phyloP scores from a whole-genome alignment of 2,797 vertebrate genomes.

The Crenuchus spilurus region DNA sequence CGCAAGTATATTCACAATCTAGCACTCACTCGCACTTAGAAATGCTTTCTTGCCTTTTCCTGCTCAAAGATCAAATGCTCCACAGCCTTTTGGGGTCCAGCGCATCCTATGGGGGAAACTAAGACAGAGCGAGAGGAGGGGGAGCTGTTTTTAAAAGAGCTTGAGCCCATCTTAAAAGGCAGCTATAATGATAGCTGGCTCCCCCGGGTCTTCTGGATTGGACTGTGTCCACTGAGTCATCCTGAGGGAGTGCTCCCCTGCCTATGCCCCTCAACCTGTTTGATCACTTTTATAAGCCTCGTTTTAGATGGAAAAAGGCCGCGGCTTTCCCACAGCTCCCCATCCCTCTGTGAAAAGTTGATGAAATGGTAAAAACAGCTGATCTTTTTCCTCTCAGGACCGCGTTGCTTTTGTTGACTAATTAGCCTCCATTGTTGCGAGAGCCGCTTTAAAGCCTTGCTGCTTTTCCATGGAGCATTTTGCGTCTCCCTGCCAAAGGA shows the following conservation, averaged over 20 bases:
- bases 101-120: slow-evolving; percentile 55
- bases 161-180: slow-evolving; percentile 52
- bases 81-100: slow-evolving; percentile 41
- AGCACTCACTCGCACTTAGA: slow-evolving; percentile 54
- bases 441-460: slow-evolving; percentile 76
- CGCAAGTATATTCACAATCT: slow-evolving; percentile 59
- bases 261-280: slow-evolving; percentile 55
- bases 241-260: slow-evolving; percentile 48
- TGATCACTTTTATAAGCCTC: slow-evolving; percentile 57
- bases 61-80: slow-evolving; percentile 58
- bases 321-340: slow-evolving; percentile 50
- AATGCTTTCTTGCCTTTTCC: slow-evolving; percentile 45
- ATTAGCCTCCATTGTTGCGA: slow-evolving; percentile 83
- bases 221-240: slow-evolving; percentile 53
- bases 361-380: slow-evolving; percentile 61
- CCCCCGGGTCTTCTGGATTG: slow-evolving; percentile 42
- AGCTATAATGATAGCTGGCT: slow-evolving; percentile 50
- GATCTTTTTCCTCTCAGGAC: slow-evolving; percentile 65
- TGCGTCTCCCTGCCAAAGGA: slow-evolving; percentile 73
- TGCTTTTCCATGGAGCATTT: slow-evolving; percentile 67
- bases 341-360: slow-evolving; percentile 52
- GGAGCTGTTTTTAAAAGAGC: slow-evolving; percentile 47
- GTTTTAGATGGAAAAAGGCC: slow-evolving; percentile 50
- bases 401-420: slow-evolving; percentile 75
- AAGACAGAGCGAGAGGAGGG: slow-evolving; percentile 42